phyloP scores from a whole-genome alignment of 2,797 vertebrate genomes.

The Melanotaenia nigrans region DNA sequence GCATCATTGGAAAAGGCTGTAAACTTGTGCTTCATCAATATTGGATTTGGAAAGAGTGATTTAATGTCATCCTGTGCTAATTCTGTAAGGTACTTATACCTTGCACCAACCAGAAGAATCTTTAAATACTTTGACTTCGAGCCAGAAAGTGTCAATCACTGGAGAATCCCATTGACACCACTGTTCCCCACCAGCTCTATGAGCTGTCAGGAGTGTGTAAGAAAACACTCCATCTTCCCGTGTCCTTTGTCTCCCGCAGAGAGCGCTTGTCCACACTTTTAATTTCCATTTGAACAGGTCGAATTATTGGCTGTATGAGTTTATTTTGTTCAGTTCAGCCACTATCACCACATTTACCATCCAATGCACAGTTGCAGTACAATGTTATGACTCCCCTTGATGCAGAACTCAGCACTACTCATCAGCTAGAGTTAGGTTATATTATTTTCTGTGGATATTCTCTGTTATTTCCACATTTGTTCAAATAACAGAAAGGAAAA shows the following conservation, averaged over 20 bases:
- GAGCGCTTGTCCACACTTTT: constrained; percentile 47
- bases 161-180: constrained; percentile 25
- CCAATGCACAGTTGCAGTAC: constrained; percentile 13
- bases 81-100: constrained; percentile 23
- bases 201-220: constrained; percentile 35
- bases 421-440: constrained; percentile 24
- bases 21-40: not conserved
- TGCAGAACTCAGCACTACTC: constrained; percentile 23
- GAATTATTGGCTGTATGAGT: constrained; percentile 30
- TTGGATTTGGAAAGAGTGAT: constrained; percentile 9
- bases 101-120: not conserved
- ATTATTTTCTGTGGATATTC: constrained; percentile 22
- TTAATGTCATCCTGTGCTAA: constrained; percentile 26
- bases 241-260: constrained; percentile 24
- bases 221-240: constrained; percentile 42
- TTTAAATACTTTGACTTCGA: constrained; percentile 43
- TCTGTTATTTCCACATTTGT: constrained; percentile 18
- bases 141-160: constrained; percentile 52
- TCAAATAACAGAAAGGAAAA: constrained; percentile 17
- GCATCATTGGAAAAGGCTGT: constrained; percentile 8
- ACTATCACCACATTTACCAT: constrained; percentile 21
- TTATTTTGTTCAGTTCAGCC: constrained; percentile 12
- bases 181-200: constrained; percentile 35
- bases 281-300: constrained; percentile 35
- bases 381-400: constrained; percentile 29